Evolutionary conservation across 1,140 invertebrate species (phyloP), one percentile per base, ranked within the genome.

Genomic region (Dendroctonus ponderosae): DNA sequence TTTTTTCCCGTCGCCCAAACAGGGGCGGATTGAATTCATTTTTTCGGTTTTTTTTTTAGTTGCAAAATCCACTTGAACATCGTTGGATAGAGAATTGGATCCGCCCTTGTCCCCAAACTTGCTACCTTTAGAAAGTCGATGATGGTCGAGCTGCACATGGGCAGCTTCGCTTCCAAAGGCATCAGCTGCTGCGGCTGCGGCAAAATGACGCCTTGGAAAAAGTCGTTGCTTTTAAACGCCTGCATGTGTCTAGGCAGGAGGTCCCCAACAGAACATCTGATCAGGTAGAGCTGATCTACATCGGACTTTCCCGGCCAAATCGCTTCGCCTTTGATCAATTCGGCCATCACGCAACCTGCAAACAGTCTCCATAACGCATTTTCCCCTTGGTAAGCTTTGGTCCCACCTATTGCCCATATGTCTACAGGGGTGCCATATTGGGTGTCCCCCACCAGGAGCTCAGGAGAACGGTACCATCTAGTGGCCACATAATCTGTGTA

Each of bases 401-500:
- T 11, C 12, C 11, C 26, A 87, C 87, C 90, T 58, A 93, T 91
- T 7, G 96, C 96, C 97, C 97, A 99, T 9, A 99, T 92, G 77
- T 99, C 97, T 0, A 99, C 97, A 0, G 95, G 91, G 0, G 95
- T 92, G 6, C 96, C 93, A 77, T 99, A 99, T 76, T 95, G 90
- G 3, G 94, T 97, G 77, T 99, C 97, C 0, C 97, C 97, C 0
- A 99, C 97, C 15, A 99, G 82, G 7, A 99, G 82, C 81, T 99
- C 97, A 0, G 95, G 96, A 11, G 96, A 92, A 60, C 97, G 83
- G 80, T 99, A 99, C 97, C 97, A 99, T 37, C 97, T 83, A 6
- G 97, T 99, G 3, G 97, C 97, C 51, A 99, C 97, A 80, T 99
- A 99, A 80, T 99, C 97, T 58, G 97, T 99, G 78, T 98, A 99